A percentile compares a stretch with the other conserved stretches of the same genome.
These are phyloP conservation scores for Sprattus sprattus DNA, from an alignment of 2,113 vertebrate genomes.

Conservation along the genomic window DNA sequence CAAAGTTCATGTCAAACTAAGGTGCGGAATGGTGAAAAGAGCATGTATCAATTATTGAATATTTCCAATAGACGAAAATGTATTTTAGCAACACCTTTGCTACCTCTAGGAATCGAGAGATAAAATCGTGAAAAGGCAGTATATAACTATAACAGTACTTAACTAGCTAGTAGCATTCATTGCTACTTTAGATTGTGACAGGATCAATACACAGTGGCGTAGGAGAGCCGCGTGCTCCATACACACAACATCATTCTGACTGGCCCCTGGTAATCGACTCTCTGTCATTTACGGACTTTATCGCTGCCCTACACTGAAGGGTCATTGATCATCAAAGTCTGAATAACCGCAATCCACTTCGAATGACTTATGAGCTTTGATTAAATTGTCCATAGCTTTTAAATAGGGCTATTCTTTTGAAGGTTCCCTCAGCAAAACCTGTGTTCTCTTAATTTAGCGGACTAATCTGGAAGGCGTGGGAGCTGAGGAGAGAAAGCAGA, in stretches of 20 bases:
- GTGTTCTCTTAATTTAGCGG: constrained; percentile 7
- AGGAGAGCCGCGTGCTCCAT: not conserved
- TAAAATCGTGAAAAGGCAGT: not conserved
- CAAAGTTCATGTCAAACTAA: not conserved
- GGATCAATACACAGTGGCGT: not conserved
- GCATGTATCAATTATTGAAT: not conserved
- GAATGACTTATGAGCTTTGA: not conserved
- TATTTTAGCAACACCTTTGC: no score
- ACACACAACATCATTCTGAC: not conserved
- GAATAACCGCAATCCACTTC: not conserved
- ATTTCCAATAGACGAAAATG: not conserved
- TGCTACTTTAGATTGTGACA: not conserved
- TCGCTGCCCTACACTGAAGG: not conserved
- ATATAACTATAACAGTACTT: not conserved
- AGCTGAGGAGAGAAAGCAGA: not conserved
- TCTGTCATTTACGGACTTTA: not conserved
- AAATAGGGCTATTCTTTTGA: not conserved
- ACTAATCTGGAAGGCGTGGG: not conserved
- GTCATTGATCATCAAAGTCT: constrained; percentile 12
- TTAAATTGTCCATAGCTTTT: not conserved
- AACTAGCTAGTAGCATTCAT: not conserved
- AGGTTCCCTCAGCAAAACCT: not conserved
- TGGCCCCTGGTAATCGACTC: not conserved
- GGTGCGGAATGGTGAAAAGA: not conserved
- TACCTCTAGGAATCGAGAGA: not conserved